Base-by-base conservation (phyloP, 1,140 invertebrate genomes). In the Drosophila sp. region DNA sequence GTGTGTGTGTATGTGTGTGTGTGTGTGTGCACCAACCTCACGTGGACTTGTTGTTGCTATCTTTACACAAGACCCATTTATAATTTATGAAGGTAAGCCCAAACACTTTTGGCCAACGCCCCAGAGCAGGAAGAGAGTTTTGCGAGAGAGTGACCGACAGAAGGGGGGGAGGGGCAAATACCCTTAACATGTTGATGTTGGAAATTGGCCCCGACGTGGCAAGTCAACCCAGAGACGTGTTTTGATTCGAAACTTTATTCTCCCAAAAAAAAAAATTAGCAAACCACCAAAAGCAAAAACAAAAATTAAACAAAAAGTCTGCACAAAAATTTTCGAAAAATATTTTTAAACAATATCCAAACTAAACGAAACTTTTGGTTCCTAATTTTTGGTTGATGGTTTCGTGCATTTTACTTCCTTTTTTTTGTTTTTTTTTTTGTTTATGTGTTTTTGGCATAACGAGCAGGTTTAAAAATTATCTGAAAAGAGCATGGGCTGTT, bases 61-160 rank as follows among this genome's bases (percentile, higher is more conserved):
- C 62, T 72, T 60, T 78, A 69, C 76, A 44, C 76, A 78, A 72
- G 27, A 63, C 62, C 68, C 75, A 87, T 89, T 87, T 87, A 89
- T 87, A 87, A 87, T 89, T 89, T 89, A 87, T 87, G 83, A 74
- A 89, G 84, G 83, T 89, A 87, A 89, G 79, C 84, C 44, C 30
- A 87, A 87, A 89, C 83, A 89, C 79, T 89, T 65, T 66, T 80
- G 70, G 66, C 66, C 79, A 27, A 41, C 54, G 35, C 40, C 50
- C 35, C 56, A 55, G 40, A 44, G 70, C 68, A 54, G 11, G 23
- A 29, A n/a, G 11, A 61, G 4, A 23, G 2, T 27, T 63, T 41
- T 63, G n/a, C 23, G 23, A 47, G 2, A 23, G 50, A 65, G 58
- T 35, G 47, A 70, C 62, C 71, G 82, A 86, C 86, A 79, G 72